Base-by-base conservation (phyloP, 2,888 invertebrate species). In the Drosophila limbata region DNA sequence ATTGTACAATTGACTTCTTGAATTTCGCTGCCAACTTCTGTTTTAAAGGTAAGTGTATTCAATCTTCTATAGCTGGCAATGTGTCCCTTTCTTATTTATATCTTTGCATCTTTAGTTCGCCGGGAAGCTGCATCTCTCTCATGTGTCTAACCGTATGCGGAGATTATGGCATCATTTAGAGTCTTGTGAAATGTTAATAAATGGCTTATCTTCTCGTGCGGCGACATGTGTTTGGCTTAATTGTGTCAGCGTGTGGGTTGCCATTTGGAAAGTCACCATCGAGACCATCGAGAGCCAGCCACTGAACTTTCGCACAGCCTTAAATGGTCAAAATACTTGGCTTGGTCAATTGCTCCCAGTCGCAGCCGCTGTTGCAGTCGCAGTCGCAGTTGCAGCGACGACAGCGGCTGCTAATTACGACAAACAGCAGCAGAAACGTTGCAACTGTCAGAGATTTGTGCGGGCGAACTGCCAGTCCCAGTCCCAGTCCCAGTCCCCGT, bases 181-280 rank as follows among this genome's bases (percentile, higher is more conserved):
- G 73, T 78, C 87, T 69, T 86, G 90, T 89, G 82, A 87, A 87
- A 90, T 83, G 88, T 90, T 90, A 90, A 88, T 88, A 90, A 90
- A 88, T 88, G 90, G 90, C 81, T 90, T 90, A 82, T 87, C 84
- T 85, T 60, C 61, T 70, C 55, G 73, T 50, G 64, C 48, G 72
- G 79, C 76, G 90, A 85, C 84, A 89, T 88, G 86, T 88, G 88
- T 89, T 88, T 85, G 90, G 89, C 89, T 85, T 88, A 90, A 90
- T 90, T 85, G 85, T 85, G 90, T 88, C 90, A 90, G 87, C 86
- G 84, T 84, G 84, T 84, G 89, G 84, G 84, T 69, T 77, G 73
- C 66, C 79, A 66, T 84, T 89, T 84, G 59, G 84, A 84, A 84
- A 84, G 84, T 89, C 68, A 44, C 11, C 55, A 47, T 44, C 37